These are phyloP conservation scores for Saxicola maurus DNA, from an alignment of 2,797 vertebrate genomes.

Conservation along the genomic window DNA sequence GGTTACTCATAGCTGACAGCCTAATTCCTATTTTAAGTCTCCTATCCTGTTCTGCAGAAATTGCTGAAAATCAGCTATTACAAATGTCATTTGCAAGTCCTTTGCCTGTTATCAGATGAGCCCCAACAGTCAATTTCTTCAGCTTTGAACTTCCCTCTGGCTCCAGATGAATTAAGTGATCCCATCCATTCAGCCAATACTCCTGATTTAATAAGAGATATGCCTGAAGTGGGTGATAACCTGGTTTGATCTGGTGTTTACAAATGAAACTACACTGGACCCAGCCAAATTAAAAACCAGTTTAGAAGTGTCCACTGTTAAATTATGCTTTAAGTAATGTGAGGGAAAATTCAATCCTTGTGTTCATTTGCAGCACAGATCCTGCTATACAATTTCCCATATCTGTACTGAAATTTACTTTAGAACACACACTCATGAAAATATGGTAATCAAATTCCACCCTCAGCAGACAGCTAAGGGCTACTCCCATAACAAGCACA, in stretches of 20 bases:
- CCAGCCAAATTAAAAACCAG: neutral
- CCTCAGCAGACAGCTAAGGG: neutral
- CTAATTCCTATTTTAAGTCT: neutral
- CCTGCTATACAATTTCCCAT: neutral
- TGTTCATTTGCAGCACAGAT: neutral
- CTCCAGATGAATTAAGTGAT: neutral
- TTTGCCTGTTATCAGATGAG: slow-evolving; percentile 43
- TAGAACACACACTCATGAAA: neutral
- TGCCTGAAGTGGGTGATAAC: neutral
- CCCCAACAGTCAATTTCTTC: slow-evolving; percentile 14
- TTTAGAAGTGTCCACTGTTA: neutral
- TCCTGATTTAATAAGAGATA: slow-evolving; percentile 19
- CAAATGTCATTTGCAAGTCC: slow-evolving; percentile 52
- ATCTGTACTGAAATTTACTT: neutral
- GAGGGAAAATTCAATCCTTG: neutral
- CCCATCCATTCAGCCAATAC: neutral
- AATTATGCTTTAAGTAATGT: neutral
- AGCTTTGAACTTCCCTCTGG: slow-evolving; percentile 42
- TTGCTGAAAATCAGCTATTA: slow-evolving; percentile 6
- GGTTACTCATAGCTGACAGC: neutral
- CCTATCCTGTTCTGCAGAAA: slow-evolving; percentile 10
- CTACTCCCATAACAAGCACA: neutral
- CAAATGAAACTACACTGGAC: neutral
- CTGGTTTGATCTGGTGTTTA: neutral
- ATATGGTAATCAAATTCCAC: neutral